phyloP scores from a whole-genome alignment of 2,113 vertebrate species.

The Ceuthmochares aereus region DNA sequence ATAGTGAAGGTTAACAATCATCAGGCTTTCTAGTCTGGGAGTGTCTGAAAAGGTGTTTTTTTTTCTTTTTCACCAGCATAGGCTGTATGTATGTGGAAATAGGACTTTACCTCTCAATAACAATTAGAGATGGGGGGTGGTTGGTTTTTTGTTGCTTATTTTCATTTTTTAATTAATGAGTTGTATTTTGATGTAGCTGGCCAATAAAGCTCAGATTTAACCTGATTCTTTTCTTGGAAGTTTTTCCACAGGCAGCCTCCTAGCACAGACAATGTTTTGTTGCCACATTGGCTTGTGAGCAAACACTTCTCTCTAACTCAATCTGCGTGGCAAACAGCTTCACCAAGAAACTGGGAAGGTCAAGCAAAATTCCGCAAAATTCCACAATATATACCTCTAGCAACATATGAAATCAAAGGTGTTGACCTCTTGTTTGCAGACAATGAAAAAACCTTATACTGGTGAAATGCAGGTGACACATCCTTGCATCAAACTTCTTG shows the following conservation, averaged over 20 bases:
- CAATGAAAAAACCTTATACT: fast-evolving
- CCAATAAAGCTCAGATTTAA: not conserved
- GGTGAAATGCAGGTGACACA: not conserved
- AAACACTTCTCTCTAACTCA: not conserved
- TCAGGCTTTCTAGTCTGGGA: not conserved
- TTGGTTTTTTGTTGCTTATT: not conserved
- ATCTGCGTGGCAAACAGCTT: not conserved
- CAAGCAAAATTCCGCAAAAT: not conserved
- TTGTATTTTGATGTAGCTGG: not conserved
- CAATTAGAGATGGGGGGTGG: not conserved
- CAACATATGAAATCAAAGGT: not conserved
- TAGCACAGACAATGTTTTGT: not conserved
- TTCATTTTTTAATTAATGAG: not conserved
- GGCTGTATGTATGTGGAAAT: not conserved
- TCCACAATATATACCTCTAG: too few relatives aligned
- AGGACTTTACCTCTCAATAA: not conserved
- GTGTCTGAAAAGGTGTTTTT: not conserved
- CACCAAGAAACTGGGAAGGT: not conserved
- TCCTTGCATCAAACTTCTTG: fast-evolving
- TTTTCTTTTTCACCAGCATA: not conserved
- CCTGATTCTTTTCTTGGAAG: not conserved
- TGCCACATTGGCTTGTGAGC: not conserved
- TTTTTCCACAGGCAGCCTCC: not conserved
- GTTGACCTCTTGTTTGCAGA: not conserved
- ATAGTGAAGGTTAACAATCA: not conserved